Base-by-base conservation (phyloP, 1,140 invertebrate genomes). In the Drosophila carrolli region DNA sequence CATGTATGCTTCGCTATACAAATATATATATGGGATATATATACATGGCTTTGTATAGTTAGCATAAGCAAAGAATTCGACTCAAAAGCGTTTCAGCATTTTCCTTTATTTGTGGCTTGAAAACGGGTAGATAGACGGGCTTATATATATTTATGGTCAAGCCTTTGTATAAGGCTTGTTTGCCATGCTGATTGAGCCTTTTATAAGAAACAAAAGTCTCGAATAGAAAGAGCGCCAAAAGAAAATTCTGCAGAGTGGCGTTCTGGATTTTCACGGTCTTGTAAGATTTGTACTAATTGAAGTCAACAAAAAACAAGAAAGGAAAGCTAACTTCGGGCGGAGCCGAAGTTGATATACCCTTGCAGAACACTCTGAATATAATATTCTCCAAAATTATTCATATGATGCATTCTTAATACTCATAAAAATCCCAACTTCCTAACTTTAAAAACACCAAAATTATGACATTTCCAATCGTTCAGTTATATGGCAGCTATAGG, bases 131-230 rank as follows among this genome's bases (percentile, higher is more conserved):
- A 66, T 46, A 65, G 5, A 19, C 37, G 48, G 65, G 16, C 23
- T 54, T 56, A 44, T 74, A 48, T 27, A 44, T 61, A 61, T 74
- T 79, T 75, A 59, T 57, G 71, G 47, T 63, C 72, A 70, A 82
- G 72, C 76, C 77, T 66, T 67, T 59, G 65, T 74, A 84, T 84
- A 80, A 73, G 78, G 73, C 59, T 60, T 78, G 75, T 86, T 81
- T 81, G 78, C 71, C 75, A 73, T 79, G 83, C 78, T 86, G 75
- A 88, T 79, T 85, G 70, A 61, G 65, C 70, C 78, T 84, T 77
- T 85, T 85, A 77, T 85, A 63, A 68, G 14, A 8, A 40, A 13
- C 13, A 40, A 14, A 58, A 47, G 47, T 38, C 62, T 47, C 13
- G 46, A 40, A 51, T 58, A 72, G 68, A 53, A 57, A 70, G 57